Evolutionary conservation across 2,888 invertebrate genomes (phyloP).

Genomic region (Cecidostiba fungosa): DNA sequence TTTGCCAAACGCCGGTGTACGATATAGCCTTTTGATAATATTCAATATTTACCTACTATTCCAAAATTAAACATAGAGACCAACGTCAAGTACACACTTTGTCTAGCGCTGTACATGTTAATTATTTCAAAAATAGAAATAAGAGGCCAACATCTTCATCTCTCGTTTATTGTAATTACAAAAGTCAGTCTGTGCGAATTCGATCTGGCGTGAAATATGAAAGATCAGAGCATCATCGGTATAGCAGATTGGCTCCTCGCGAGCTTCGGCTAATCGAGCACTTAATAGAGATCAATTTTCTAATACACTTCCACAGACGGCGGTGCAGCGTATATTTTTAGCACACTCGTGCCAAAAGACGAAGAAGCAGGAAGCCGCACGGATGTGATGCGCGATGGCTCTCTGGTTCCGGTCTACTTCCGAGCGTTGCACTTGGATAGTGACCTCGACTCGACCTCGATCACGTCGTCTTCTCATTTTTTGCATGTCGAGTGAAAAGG

Average conservation of each 20-base stretch:
- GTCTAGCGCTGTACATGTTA: not conserved
- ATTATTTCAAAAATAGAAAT: not conserved
- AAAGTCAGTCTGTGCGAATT: not conserved
- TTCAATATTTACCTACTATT: slow-evolving; percentile 1
- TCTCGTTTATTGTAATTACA: not conserved
- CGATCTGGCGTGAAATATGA: not conserved
- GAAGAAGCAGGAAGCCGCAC: slow-evolving; percentile 41
- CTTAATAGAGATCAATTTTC: slow-evolving; percentile 60
- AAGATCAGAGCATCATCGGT: not conserved
- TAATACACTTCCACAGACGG: slow-evolving; percentile 22
- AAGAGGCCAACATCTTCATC: not conserved
- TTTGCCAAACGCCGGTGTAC: slow-evolving; percentile 6
- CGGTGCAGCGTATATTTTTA: slow-evolving; percentile 35
- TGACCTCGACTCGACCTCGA: slow-evolving; percentile 58
- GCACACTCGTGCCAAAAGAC: slow-evolving; percentile 21
- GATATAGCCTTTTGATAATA: not conserved
- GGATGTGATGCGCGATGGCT: not conserved
- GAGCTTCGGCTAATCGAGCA: slow-evolving; percentile 47
- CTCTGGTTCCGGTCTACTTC: slow-evolving; percentile 61
- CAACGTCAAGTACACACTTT: not conserved
- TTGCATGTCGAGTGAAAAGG: not conserved
- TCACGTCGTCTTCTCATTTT: slow-evolving; percentile 24
- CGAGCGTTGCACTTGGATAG: slow-evolving; percentile 62
- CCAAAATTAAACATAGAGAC: not conserved
- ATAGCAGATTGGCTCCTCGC: not conserved